Conservation (phyloP, 2,888 invertebrate genomes). For the Mythimna pallens region DNA sequence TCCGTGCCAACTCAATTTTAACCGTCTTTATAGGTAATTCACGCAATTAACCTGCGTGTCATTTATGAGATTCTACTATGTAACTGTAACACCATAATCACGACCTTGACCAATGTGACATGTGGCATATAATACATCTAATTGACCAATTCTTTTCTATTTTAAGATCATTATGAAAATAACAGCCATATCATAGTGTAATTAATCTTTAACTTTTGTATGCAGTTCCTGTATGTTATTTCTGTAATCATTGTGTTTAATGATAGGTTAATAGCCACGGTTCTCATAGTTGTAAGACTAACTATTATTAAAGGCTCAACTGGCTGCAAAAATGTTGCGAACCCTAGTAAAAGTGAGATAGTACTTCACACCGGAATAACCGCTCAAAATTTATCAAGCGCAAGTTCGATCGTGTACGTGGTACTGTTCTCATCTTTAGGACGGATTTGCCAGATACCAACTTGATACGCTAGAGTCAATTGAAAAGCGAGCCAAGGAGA, state of each 20-base stretch:
- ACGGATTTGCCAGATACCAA: no score
- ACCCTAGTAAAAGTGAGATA: no score
- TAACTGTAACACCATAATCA: background rate
- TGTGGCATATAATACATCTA: constrained; percentile 11
- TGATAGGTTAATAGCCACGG: background rate
- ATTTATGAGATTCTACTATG: background rate
- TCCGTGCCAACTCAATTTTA: background rate
- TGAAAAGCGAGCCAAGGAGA: no score
- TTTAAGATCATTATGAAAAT: constrained; percentile 14
- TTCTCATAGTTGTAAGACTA: background rate
- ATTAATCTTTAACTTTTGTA: constrained; percentile 12
- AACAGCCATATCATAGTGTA: constrained; percentile 14
- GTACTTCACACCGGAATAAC: no score
- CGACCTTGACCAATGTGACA: constrained; percentile 12
- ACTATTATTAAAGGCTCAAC: no score
- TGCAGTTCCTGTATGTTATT: constrained; percentile 17
- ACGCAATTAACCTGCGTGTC: background rate
- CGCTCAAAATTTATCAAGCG: no score
- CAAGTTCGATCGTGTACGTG: no score
- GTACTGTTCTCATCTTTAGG: no score
- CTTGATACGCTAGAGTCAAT: no score
- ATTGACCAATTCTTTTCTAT: constrained; percentile 39
- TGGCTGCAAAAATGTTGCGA: no score
- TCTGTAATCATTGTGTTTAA: constrained; percentile 7
- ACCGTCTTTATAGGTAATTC: background rate